Evolutionary conservation across 1,140 invertebrate genomes (phyloP).

Genomic region (Idris sp.): DNA sequence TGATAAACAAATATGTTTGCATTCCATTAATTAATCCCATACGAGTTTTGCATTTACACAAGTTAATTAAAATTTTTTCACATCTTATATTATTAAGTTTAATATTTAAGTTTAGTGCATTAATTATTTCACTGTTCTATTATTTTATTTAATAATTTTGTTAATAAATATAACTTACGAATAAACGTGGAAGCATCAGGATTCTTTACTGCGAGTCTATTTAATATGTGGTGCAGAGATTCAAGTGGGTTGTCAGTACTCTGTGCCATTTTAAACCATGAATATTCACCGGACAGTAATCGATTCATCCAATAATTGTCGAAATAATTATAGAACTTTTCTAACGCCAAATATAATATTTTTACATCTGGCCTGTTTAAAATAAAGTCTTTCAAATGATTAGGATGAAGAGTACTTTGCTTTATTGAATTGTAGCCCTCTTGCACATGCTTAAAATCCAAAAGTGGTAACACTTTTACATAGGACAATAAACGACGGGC

Average conservation of each 20-base stretch:
- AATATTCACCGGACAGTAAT: neutral
- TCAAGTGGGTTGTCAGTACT: neutral
- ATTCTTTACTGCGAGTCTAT: neutral
- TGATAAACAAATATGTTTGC: no score
- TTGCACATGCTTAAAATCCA: neutral
- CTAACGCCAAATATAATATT: neutral
- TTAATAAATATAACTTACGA: no score
- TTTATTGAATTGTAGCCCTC: neutral
- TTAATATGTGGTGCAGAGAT: neutral
- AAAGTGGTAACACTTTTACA: neutral
- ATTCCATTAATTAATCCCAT: no score
- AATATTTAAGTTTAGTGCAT: no score
- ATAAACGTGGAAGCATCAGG: neutral
- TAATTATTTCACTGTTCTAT: no score
- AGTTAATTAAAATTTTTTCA: no score
- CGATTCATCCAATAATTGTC: neutral
- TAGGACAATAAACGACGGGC: neutral
- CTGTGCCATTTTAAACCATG: neutral
- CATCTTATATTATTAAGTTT: no score
- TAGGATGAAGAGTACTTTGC: neutral
- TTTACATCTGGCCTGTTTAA: neutral
- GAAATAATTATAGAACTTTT: neutral
- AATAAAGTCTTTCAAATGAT: neutral
- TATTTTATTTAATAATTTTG: no score
- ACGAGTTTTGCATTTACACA: no score